Evolutionary conservation across 2,888 invertebrate species (phyloP), one percentile per base, ranked within the genome.

Genomic region (Zaprionus obscuricornis): DNA sequence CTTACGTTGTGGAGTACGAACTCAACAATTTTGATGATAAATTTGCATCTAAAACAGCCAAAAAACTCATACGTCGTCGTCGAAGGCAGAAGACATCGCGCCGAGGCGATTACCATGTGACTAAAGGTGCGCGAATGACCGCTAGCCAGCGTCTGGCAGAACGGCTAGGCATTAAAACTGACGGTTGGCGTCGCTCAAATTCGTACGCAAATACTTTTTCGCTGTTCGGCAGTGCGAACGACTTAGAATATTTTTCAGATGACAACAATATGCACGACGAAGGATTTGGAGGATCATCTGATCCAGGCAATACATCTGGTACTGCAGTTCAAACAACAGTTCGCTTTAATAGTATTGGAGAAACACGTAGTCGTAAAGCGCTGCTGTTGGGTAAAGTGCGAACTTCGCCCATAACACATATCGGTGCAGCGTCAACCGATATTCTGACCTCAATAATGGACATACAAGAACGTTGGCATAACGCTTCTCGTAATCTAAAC

Each of bases 391-490:
- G 81, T n/a, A 81, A 83, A 8, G 39, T 85, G 1, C 59, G 86
- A 4, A 62, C 64, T 17, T 5, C 13, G 46, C n/a, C n/a, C n/a
- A n/a, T n/a, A n/a, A 14, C 31, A 59, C 0, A 16, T 49, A 1
- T 17, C 17, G 18, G 46, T n/a, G 29, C 63, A n/a, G 90, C 91
- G 6, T 90, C 92, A 3, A 27, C 62, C 0, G 95, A 96, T 89
- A 79, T 96, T 5, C 90, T 96, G 3, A 93, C 93, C 20, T 93
- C 92, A 75, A 95, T 96, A 70, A 90, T 96, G 77, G 93, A 93
- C 65, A 92, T 93, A 70, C 96, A 96, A 88, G 92, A 93, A 42
- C 91, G 93, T 57, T 92, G 95, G 90, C 94, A 94, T 86, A 93
- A 94, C 3, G 93, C 92, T 62, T 91, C 92, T 39, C 91, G 88